A percentile compares a stretch with the other conserved stretches of the same genome.
Conservation (phyloP, 92 coral and sea anemone species). For the Pocillopora meandrina region DNA sequence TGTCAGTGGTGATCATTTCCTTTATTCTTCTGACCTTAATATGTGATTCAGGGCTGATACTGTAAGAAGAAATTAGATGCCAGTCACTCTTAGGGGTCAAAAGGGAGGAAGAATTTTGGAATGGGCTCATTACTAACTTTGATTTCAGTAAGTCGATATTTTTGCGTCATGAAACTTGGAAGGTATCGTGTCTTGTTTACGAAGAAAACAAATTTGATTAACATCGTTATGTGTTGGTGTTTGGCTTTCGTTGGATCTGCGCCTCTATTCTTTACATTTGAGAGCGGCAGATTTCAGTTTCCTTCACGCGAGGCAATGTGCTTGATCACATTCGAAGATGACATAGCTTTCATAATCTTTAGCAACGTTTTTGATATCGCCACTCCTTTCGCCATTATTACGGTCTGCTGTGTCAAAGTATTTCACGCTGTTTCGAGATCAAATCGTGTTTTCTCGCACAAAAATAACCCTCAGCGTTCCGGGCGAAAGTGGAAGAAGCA, state of each 20-base stretch:
- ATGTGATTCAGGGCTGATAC: too few species aligned
- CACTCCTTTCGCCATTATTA: constrained; percentile 28
- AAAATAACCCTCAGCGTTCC: constrained; percentile 33
- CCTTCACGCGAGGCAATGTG: constrained; percentile 51
- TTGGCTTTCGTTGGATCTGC: constrained; percentile 1
- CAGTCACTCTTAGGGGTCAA: too few species aligned
- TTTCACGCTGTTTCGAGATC: constrained; percentile 33
- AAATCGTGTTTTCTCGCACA: constrained; percentile 27
- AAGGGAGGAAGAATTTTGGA: too few species aligned
- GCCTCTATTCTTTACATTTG: constrained; percentile 16
- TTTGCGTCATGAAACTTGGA: too few species aligned
- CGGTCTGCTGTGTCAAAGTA: constrained; percentile 43
- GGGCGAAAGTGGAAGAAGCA: constrained; percentile 65
- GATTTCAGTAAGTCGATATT: neutral
- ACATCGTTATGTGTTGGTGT: too few species aligned
- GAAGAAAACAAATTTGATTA: too few species aligned
- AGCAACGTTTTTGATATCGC: constrained; percentile 19
- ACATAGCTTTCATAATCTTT: constrained; percentile 22
- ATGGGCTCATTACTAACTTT: too few species aligned
- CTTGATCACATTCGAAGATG: constrained; percentile 27
- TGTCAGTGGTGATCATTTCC: too few species aligned
- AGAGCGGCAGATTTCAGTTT: constrained; percentile 18
- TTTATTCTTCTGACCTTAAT: too few species aligned
- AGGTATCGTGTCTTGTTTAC: too few species aligned
- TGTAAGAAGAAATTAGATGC: too few species aligned